These are phyloP conservation scores for Lymantria dispar DNA, from an alignment of 2,888 invertebrate genomes.

Conservation along the genomic window DNA sequence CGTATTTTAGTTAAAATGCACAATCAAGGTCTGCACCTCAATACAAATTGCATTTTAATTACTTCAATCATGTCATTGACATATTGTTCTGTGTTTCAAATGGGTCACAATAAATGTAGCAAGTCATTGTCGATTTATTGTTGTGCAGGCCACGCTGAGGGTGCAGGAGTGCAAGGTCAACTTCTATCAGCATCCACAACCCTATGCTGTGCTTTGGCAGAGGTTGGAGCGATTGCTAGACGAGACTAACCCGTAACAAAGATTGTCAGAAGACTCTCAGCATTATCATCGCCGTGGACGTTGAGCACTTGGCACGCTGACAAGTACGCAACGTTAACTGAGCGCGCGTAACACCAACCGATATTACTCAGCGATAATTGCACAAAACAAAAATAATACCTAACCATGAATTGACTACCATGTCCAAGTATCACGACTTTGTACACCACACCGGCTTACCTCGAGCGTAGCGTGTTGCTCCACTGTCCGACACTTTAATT, in stretches of 20 bases:
- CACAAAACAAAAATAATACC: slow-evolving; percentile 47
- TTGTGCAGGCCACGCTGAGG: not conserved
- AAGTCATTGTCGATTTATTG: slow-evolving; percentile 19
- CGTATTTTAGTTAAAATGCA: not conserved
- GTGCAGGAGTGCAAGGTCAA: not conserved
- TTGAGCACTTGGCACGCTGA: slow-evolving; percentile 30
- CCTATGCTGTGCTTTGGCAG: not conserved
- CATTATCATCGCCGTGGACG: not conserved
- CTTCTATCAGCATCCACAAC: not conserved
- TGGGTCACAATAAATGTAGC: slow-evolving; percentile 22
- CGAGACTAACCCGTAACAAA: slow-evolving; percentile 6
- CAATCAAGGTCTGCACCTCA: not conserved
- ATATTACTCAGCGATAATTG: slow-evolving; percentile 54
- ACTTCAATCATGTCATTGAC: slow-evolving; percentile 1
- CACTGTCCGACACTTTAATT: slow-evolving; percentile 15
- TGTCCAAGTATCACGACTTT: slow-evolving; percentile 6
- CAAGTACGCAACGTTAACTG: slow-evolving; percentile 24
- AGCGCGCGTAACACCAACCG: slow-evolving; percentile 15
- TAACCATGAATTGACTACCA: slow-evolving; percentile 22
- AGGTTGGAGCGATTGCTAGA: slow-evolving; percentile 12
- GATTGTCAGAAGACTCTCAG: slow-evolving; percentile 6
- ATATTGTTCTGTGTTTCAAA: not conserved
- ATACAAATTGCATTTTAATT: slow-evolving; percentile 25
- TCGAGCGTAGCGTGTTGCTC: slow-evolving; percentile 10
- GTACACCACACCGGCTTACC: slow-evolving; percentile 20